A percentile compares a stretch with the other conserved stretches of the same genome.
These are phyloP conservation scores for Portunus trituberculatus DNA, from an alignment of 1,140 invertebrate genomes.

Conservation along the genomic window DNA sequence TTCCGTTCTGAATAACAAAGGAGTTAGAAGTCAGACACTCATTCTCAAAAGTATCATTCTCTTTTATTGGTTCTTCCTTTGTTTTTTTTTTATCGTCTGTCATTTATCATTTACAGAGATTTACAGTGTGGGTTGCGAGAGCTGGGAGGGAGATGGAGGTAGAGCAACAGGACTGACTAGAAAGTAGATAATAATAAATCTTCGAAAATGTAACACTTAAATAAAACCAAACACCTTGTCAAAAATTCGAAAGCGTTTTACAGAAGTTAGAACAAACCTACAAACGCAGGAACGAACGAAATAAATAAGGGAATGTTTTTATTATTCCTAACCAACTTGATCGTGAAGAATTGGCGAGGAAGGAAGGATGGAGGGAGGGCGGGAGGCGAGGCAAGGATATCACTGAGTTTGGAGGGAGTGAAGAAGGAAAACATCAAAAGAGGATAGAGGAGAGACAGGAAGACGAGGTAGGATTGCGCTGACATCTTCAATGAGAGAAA, in stretches of 20 bases:
- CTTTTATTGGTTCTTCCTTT: constrained; percentile 23
- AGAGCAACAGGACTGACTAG: background rate
- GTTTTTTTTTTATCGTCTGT: constrained; percentile 9
- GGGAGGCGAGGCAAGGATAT: background rate
- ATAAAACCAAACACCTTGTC: too few species aligned
- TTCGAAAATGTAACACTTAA: too few species aligned
- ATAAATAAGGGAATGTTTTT: too few species aligned
- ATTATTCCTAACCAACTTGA: too few species aligned
- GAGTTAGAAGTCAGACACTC: background rate
- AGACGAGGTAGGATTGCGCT: too few species aligned
- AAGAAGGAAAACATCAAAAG: background rate
- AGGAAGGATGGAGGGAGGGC: background rate
- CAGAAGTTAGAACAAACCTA: too few species aligned
- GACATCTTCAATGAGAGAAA: too few species aligned
- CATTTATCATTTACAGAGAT: constrained; percentile 24
- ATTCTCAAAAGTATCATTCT: constrained; percentile 24
- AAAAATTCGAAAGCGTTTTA: too few species aligned
- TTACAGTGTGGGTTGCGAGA: constrained; percentile 20
- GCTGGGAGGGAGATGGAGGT: background rate
- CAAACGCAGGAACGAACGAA: too few species aligned
- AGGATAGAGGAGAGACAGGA: background rate
- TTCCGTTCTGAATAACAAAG: too few species aligned
- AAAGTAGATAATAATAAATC: background rate
- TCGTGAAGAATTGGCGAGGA: background rate
- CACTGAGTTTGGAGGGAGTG: background rate